Evolutionary conservation across 2,888 invertebrate genomes (phyloP).

Genomic region (Amphipyra tragopoginis): DNA sequence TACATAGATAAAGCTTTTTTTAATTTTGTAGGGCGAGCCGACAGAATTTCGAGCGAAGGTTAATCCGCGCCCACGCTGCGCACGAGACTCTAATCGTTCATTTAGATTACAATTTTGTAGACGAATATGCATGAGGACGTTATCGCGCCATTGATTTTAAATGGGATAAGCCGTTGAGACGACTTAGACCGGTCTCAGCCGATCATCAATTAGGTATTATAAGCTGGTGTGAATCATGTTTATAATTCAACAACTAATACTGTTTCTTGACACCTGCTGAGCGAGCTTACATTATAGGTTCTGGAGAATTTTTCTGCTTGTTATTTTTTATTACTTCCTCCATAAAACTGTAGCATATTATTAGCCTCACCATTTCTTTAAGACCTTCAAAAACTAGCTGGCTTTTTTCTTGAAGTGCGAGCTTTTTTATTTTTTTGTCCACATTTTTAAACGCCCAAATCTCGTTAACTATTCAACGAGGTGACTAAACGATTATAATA

Average conservation of each 20-base stretch:
- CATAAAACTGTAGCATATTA: conserved; percentile 45
- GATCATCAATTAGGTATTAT: conserved; percentile 58
- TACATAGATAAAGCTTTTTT: conserved; percentile 76
- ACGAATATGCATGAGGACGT: conserved; percentile 83
- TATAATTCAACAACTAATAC: conserved; percentile 51
- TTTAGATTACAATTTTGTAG: conserved; percentile 83
- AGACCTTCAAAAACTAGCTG: conserved; percentile 29
- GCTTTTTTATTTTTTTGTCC: conserved; percentile 18
- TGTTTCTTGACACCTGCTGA: conserved; percentile 45
- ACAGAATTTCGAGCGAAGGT: conserved; percentile 66
- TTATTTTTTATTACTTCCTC: conserved; percentile 54
- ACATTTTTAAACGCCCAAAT: conserved; percentile 22
- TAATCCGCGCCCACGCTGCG: conserved; percentile 82
- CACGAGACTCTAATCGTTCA: conserved; percentile 82
- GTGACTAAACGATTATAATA: conserved; percentile 49
- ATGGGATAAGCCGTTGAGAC: conserved; percentile 78
- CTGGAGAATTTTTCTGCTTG: conserved; percentile 42
- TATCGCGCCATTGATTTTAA: conserved; percentile 83
- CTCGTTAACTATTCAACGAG: conserved; percentile 45
- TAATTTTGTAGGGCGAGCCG: conserved; percentile 65
- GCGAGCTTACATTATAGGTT: conserved; percentile 12
- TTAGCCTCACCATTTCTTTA: conserved; percentile 41
- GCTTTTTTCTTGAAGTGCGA: conserved; percentile 11
- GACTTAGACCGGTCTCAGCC: conserved; percentile 51
- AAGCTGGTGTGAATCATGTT: conserved; percentile 55